A percentile compares a stretch with the other conserved stretches of the same genome.
Evolutionary conservation across 2,888 invertebrate species (phyloP).

Genomic region (Alloplasta piceator): DNA sequence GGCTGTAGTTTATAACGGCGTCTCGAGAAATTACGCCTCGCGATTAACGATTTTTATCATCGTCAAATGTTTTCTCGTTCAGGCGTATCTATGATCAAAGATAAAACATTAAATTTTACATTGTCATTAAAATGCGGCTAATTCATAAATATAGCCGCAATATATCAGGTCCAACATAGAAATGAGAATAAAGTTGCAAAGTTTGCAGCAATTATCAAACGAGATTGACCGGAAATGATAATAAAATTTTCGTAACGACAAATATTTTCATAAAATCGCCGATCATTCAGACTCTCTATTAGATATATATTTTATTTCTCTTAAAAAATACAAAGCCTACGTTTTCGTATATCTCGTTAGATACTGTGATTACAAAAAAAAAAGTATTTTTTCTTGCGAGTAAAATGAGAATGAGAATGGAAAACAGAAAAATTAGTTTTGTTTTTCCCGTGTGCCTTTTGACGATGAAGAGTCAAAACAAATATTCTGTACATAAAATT

Average conservation of each 20-base stretch:
- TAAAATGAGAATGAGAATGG: constrained; percentile 17
- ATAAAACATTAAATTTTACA: constrained; percentile 4
- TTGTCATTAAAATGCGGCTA: no score
- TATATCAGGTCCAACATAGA: no score
- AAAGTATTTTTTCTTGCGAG: constrained; percentile 1
- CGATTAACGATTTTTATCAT: constrained; percentile 56
- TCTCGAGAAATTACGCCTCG: neutral
- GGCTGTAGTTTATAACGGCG: constrained; percentile 74
- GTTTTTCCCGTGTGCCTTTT: no score
- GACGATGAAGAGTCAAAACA: constrained; percentile 1
- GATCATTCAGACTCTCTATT: no score
- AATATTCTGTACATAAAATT: constrained; percentile 62
- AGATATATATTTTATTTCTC: constrained; percentile 48
- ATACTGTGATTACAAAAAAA: constrained; percentile 36
- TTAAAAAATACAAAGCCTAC: constrained; percentile 73
- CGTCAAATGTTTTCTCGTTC: constrained; percentile 59
- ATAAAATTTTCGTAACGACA: no score
- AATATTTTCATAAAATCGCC: no score
- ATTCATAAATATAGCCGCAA: no score
- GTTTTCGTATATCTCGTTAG: constrained; percentile 34
- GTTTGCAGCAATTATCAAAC: neutral
- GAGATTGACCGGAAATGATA: neutral
- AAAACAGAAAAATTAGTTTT: neutral
- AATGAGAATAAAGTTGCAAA: constrained; percentile 2
- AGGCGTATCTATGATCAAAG: constrained; percentile 16